Base-by-base conservation (phyloP, 23 tunicate genomes). In the Halocynthia roretzi region DNA sequence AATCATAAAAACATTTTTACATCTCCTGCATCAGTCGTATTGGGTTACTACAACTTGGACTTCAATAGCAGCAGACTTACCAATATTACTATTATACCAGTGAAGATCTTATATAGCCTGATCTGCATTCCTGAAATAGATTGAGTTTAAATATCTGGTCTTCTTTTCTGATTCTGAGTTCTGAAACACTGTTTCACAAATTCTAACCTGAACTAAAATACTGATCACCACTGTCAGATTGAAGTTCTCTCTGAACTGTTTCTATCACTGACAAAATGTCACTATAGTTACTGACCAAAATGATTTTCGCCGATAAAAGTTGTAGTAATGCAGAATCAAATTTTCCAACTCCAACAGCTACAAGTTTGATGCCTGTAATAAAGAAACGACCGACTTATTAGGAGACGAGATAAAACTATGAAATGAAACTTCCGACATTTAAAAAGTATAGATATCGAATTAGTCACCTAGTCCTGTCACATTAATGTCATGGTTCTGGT, bases 321-420 rank as follows among this genome's bases (percentile, higher is more conserved):
- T 5, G 17, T 0, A 65, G 70, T 65, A 20, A 40, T 65, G 70
- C 5, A 20, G 48, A 20, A 65, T 65, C 70, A 65, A 65, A 65
- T 11, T 65, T 65, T 15, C 70, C 6, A 10, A 65, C 31, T 20
- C 70, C 70, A 10, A 65, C 19, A 10, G 70, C 17, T 10, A 65
- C 2, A 20, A 65, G 70, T 65, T 65, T 65, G 70, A 65, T 65
- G 19, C 31, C 70, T 65, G 70, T 20, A 65, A 65, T 10, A 6
- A 9, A 65, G 15, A 65, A 31, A 31, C 44, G 44, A 31, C 44
- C 44, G 44, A 31, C 44, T 31, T 0, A 31, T 31, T 31, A 31
- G 44, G 44, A 31, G 44, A 31, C 44, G 2, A 31, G 44, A 31
- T 31, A 31, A 31, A 31, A 1, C 44, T 31, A 31, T 31, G 4